Base-by-base conservation (phyloP, 1,140 invertebrate genomes). In the Drosophila ercepeae region DNA sequence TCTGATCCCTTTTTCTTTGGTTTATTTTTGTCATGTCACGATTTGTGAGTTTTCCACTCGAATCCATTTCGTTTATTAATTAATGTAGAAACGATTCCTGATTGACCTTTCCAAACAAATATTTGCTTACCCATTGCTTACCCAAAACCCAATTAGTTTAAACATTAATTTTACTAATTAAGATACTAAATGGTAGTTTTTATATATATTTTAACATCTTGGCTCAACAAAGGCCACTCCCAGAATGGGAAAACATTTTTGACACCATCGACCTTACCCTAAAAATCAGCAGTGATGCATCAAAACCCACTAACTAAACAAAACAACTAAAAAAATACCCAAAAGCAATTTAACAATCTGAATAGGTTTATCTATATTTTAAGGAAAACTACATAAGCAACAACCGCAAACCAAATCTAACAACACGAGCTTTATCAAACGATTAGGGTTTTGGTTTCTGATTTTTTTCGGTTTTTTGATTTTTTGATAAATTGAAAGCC, bases 11-110 rank as follows among this genome's bases (percentile, higher is more conserved):
- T 59, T 52, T 48, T 45, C 36, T 11, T 36, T 34, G 45, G 14
- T 8, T 16, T 46, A 45, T 70, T 82, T 65, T 49, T 70, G 63
- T 74, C 63, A 45, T 60, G 74, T 83, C 78, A 83, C 78, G 78
- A 78, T 61, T 84, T 78, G 55, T 67, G 55, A 84, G 55, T 84
- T 83, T 83, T 83, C 65, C 57, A 72, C 75, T 72, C 48, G 71
- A 86, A 60, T 55, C 57, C 45, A 57, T 68, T 84, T 68, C 60
- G 52, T 48, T 83, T 67, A 75, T 84, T 78, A 83, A 83, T 84
- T 75, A 84, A 78, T 67, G 11, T 21, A 45, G 21, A 53, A 53
- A 67, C 18, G 60, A 64, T 61, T 41, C 34, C 16, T 48, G 21
- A 46, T 39, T 45, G 29, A 52, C 32, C 21, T 19, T 44, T 18